A percentile compares a stretch with the other conserved stretches of the same genome.
These are phyloP conservation scores for Rhagium mordax DNA, from an alignment of 2,888 invertebrate genomes.

Conservation along the genomic window DNA sequence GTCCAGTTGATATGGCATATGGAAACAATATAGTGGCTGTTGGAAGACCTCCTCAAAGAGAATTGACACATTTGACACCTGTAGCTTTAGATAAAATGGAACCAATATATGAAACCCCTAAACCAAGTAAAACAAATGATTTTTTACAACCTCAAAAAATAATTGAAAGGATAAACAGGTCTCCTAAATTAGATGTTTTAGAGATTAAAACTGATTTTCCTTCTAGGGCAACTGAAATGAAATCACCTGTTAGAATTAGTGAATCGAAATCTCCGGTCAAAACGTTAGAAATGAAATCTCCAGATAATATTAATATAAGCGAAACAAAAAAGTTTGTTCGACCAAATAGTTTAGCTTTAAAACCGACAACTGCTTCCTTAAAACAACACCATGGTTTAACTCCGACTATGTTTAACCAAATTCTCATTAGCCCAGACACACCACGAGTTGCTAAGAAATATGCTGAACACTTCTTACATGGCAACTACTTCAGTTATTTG, in stretches of 20 bases:
- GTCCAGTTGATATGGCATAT: slow-evolving; percentile 55
- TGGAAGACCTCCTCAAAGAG: slow-evolving; percentile 39
- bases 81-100: slow-evolving; percentile 18
- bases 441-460: slow-evolving; percentile 92
- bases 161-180: slow-evolving; percentile 20
- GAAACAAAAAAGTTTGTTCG: slow-evolving; percentile 80
- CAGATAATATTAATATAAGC: slow-evolving; percentile 32
- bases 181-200: slow-evolving; percentile 48
- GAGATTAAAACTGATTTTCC: slow-evolving; percentile 53
- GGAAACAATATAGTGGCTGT: slow-evolving; percentile 48
- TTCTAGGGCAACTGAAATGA: slow-evolving; percentile 46
- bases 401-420: slow-evolving; percentile 86
- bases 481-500: slow-evolving; percentile 92
- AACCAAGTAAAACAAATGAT: not conserved
- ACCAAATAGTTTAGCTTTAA: slow-evolving; percentile 87
- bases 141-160: slow-evolving; percentile 39
- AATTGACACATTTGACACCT: slow-evolving; percentile 40
- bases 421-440: slow-evolving; percentile 92
- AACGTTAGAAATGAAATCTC: slow-evolving; percentile 32
- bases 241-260: slow-evolving; percentile 42
- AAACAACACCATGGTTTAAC: slow-evolving; percentile 88
- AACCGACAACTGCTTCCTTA: slow-evolving; percentile 87
- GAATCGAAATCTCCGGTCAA: slow-evolving; percentile 32
- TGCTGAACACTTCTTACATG: slow-evolving; percentile 90
- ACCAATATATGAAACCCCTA: not conserved